These are phyloP conservation scores for Antrozous pallidus DNA, from an alignment of 2,797 vertebrate genomes.

Conservation along the genomic window DNA sequence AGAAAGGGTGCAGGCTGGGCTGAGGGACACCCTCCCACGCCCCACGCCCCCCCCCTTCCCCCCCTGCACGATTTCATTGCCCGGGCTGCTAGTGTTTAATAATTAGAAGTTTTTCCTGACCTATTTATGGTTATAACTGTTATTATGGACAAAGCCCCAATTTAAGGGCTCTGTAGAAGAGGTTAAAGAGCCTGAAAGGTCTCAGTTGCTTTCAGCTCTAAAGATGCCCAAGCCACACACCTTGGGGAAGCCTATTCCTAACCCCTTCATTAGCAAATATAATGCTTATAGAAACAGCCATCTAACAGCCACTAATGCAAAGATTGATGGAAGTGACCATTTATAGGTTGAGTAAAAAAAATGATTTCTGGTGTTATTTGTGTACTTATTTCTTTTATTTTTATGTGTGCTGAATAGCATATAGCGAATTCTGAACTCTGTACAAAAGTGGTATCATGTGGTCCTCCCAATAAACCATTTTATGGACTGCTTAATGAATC, in stretches of 20 bases:
- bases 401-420: not conserved
- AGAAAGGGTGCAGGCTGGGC: no score
- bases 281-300: not conserved
- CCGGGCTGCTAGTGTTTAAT: no score
- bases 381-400: not conserved
- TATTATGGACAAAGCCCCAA: not conserved
- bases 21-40: no score
- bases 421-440: not conserved
- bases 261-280: not conserved
- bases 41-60: no score
- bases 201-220: not conserved
- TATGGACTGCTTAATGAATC: not conserved
- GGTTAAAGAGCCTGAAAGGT: not conserved
- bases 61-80: no score
- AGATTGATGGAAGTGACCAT: not conserved
- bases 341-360: not conserved
- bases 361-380: not conserved
- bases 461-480: not conserved
- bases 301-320: not conserved
- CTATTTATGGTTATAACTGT: not conserved
- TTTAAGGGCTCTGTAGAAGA: not conserved
- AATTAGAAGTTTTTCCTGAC: not conserved
- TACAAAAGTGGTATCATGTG: not conserved
- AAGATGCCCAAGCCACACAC: not conserved
- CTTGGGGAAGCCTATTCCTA: not conserved